These are phyloP conservation scores for Eospalax fontanierii DNA, from an alignment of 2,797 vertebrate species.

Conservation along the genomic window DNA sequence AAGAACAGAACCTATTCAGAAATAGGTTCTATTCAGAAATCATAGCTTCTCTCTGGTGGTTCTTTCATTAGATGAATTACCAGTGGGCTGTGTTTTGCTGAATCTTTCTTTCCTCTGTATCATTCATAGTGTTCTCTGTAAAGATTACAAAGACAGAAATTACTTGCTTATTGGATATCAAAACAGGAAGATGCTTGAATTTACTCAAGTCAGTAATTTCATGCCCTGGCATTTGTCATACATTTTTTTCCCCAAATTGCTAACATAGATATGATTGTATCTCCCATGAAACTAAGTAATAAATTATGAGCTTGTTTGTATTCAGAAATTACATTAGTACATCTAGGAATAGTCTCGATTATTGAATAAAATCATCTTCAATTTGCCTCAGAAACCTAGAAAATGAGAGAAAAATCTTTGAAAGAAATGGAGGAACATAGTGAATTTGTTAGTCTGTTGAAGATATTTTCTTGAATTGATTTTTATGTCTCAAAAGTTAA, in stretches of 20 bases:
- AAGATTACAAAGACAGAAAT: constrained; percentile 19
- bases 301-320: constrained; percentile 49
- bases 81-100: background rate
- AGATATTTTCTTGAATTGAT: constrained; percentile 1
- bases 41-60: background rate
- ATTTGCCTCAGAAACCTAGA: constrained; percentile 35
- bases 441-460: constrained; percentile 3
- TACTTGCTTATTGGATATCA: constrained; percentile 38
- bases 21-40: background rate
- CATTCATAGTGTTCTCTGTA: background rate
- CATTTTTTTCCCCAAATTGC: background rate
- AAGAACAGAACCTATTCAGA: background rate
- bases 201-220: constrained; percentile 37
- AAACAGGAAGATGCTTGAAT: constrained; percentile 45
- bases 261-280: constrained; percentile 23
- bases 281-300: background rate
- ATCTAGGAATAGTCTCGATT: constrained; percentile 36
- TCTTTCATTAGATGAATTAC: constrained; percentile 23
- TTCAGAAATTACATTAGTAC: constrained; percentile 22
- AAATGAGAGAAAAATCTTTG: constrained; percentile 19
- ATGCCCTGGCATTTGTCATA: background rate
- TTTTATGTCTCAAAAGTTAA: background rate
- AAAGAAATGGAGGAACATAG: background rate
- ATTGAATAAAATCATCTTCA: constrained; percentile 53
- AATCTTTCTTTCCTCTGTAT: constrained; percentile 35